Evolutionary conservation across 2,888 invertebrate genomes (phyloP), one percentile per base, ranked within the genome.

Genomic region (Autographa gamma): DNA sequence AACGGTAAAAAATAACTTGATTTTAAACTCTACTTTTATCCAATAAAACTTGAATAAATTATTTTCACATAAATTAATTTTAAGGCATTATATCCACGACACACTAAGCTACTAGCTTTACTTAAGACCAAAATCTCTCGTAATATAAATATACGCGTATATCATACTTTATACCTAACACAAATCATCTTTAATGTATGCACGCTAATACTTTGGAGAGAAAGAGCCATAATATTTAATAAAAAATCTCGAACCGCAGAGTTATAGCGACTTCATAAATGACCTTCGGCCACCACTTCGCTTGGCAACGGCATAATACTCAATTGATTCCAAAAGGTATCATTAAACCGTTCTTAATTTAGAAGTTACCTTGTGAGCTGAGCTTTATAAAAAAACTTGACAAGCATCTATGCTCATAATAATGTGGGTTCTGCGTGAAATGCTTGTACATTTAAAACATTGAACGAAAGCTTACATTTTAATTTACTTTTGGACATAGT

Each of bases 251-350:
- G 43, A 60, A 69, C 60, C 77, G 68, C 65, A 32, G 71, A 76
- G 74, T 77, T 83, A 80, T 65, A 77, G 66, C 82, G 63, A 74
- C 74, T 84, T 74, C 66, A 76, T 68, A 67, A 56, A 67, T 71
- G 85, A 81, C 89, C 89, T 89, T 89, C 86, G 74, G n/a, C 60
- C 67, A 73, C 67, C 64, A 65, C 79, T 70, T 61, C 81, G 87
- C 82, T 78, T 86, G 77, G 89, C 85, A 88, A 89, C 89, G 82
- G 76, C 80, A 76, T 77, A 77, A 81, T 82, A 85, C 86, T 82
- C 85, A 88, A 89, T 88, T 88, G 89, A 87, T 86, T 85, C 85
- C 85, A 86, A 88, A 89, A 89, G 89, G 87, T 88, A 88, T 88
- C 86, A 88, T 88, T 88, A 88, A 85, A 87, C 85, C 79, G 85